Conservation (phyloP, 2,113 vertebrate species). For the Pomatostomus ruficeps region DNA sequence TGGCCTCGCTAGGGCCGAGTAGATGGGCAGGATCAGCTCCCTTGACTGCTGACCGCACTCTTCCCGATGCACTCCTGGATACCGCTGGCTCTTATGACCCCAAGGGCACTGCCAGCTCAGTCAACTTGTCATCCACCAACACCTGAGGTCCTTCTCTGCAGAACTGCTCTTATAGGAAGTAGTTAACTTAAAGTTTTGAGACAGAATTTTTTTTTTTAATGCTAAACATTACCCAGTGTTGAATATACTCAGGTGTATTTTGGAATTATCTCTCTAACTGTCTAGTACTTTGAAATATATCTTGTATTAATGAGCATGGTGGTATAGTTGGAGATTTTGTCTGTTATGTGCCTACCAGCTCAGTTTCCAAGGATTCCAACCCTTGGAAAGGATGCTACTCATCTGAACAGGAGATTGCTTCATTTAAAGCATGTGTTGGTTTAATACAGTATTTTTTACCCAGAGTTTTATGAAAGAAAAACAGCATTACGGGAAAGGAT, state of each 20-base stretch:
- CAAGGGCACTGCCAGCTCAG: not conserved
- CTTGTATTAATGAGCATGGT: not conserved
- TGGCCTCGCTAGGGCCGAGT: not conserved
- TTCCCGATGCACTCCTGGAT: not conserved
- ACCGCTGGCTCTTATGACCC: not conserved
- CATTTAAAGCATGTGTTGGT: not conserved
- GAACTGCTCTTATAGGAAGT: not conserved
- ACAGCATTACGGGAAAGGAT: fast-evolving
- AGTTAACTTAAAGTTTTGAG: not conserved
- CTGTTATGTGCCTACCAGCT: not conserved
- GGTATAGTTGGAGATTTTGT: not conserved
- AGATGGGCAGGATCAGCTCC: not conserved
- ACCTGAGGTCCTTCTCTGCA: not conserved
- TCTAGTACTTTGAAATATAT: not conserved
- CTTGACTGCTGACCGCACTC: not conserved
- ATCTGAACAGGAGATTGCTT: not conserved
- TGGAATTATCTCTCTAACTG: not conserved
- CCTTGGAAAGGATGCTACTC: not conserved
- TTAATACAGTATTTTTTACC: not conserved
- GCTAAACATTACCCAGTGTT: not conserved
- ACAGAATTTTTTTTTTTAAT: not conserved
- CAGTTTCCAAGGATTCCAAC: not conserved
- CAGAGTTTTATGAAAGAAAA: not conserved
- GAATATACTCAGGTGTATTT: not conserved
- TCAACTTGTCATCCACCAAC: not conserved